Percentiles rank a stretch among this genome's conserved stretches.
Conservation (phyloP, 2,888 invertebrate genomes). For the Proisotoma minuta region DNA sequence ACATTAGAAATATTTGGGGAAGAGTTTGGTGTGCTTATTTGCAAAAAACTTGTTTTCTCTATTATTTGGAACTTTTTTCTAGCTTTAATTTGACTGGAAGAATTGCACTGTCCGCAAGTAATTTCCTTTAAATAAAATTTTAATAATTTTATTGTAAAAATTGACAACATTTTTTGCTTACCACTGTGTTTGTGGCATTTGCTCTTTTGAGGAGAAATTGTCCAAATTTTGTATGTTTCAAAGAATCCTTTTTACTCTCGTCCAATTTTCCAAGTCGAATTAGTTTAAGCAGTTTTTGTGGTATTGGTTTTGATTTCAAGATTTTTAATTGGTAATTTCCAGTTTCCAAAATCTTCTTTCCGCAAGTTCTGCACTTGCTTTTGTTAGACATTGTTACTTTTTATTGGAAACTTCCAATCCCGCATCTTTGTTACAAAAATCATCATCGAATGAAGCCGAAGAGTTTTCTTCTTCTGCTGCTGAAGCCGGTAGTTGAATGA, state of each 20-base stretch:
- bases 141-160: neutral
- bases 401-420: no score
- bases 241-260: neutral
- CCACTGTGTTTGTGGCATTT: constrained; percentile 20
- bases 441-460: no score
- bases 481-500: no score
- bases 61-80: neutral
- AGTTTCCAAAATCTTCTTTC: constrained; percentile 18
- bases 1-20: neutral
- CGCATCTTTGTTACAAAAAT: no score
- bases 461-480: no score
- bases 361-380: constrained; percentile 30
- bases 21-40: neutral
- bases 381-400: neutral
- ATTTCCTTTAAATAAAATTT: constrained; percentile 25
- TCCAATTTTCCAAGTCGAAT: neutral
- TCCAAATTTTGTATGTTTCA: constrained; percentile 25
- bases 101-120: constrained; percentile 22
- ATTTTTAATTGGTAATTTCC: constrained; percentile 27
- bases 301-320: constrained; percentile 29
- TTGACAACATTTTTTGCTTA: constrained; percentile 11
- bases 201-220: constrained; percentile 25
- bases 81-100: constrained; percentile 15
- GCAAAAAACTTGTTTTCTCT: no score
- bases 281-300: constrained; percentile 23